Evolutionary conservation across 2,113 vertebrate genomes (phyloP), one percentile per base, ranked within the genome.

Genomic region (Callaeas wilsoni): DNA sequence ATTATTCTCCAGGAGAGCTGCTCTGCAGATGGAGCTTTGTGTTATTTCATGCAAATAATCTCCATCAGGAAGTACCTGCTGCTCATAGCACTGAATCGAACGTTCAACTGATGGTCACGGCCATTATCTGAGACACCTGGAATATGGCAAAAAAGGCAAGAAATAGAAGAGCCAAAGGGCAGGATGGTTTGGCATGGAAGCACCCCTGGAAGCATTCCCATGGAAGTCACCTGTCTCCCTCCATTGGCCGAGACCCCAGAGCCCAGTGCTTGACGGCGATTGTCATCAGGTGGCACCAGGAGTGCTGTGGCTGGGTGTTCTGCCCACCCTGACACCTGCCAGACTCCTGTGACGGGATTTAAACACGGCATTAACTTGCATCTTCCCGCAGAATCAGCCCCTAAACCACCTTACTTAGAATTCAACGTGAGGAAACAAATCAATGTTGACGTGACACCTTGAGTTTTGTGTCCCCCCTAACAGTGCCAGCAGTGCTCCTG

Each of bases 211-310:
- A n/a, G n/a, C n/a, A n/a, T n/a, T n/a, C n/a, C n/a, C n/a, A n/a
- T n/a, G n/a, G n/a, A n/a, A n/a, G n/a, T n/a, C 46, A 46, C 16
- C 33, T 50, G 19, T 41, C 29, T 21, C 22, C 30, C 50, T 64
- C 55, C 26, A 5, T 3, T 9, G 13, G 90, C 71, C 1, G 1
- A 55, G 85, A 55, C 20, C 35, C 59, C 1, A 0, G 33, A n/a
- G 41, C 21, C 70, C 65, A 12, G 56, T 2, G 5, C 3, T n/a
- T 39, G 32, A 29, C 1, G 9, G 23, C 0, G 0, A 4, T 4
- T 7, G 41, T 9, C 30, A 23, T 63, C 47, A 63, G 63, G 32
- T 33, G 71, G 32, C 56, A 69, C 22, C 56, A 13, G 41, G 26
- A 23, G 22, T 16, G 63, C 32, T 76, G n/a, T 52, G 70, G 22